phyloP scores from a whole-genome alignment of 2,888 invertebrate species.

The Augiades crinisus region DNA sequence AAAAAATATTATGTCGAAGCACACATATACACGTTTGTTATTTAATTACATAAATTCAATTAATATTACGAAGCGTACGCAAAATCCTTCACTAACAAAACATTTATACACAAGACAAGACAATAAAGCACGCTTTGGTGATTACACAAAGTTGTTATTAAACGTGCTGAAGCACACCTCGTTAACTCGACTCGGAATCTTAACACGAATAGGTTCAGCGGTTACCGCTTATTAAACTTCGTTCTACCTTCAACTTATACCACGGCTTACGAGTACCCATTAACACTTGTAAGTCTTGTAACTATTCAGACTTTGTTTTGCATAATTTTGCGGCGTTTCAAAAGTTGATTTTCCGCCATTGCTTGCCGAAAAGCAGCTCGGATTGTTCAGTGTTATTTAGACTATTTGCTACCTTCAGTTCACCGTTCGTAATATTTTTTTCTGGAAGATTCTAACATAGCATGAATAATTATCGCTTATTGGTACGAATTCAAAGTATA shows the following conservation, averaged over 20 bases:
- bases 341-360: constrained; percentile 12
- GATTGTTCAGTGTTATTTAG: no score
- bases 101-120: constrained; percentile 29
- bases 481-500: no score
- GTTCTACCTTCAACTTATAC: constrained; percentile 37
- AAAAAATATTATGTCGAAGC: no score
- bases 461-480: no score
- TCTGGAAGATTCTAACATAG: no score
- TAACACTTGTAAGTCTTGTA: constrained; percentile 35
- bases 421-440: no score
- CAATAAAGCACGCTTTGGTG: constrained; percentile 33
- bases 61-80: no score
- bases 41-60: no score
- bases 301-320: constrained; percentile 28
- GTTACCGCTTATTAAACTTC: constrained; percentile 65
- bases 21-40: no score
- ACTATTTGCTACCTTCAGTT: no score
- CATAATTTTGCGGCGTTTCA: constrained; percentile 25
- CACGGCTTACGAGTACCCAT: constrained; percentile 35
- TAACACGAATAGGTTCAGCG: constrained; percentile 45
- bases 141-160: constrained; percentile 34
- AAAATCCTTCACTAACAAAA: constrained; percentile 12
- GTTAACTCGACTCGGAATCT: constrained; percentile 39
- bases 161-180: constrained; percentile 37
- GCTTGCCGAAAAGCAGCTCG: constrained; percentile 1